These are phyloP conservation scores for Gymnobelideus leadbeateri DNA, from an alignment of 2,113 vertebrate genomes.

Conservation along the genomic window DNA sequence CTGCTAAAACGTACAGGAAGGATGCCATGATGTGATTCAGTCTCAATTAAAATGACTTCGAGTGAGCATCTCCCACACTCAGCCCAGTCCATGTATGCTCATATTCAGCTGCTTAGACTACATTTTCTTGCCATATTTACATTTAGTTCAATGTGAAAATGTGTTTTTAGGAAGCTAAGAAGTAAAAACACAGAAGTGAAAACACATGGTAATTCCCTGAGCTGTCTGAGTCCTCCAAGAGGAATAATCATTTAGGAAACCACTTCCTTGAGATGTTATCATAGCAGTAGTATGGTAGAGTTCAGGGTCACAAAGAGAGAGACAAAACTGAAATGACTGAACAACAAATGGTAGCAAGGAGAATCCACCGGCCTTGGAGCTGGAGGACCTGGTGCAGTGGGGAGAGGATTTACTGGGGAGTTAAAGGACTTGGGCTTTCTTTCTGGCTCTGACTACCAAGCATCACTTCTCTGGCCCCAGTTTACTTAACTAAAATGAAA, in stretches of 20 bases:
- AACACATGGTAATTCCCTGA: not conserved
- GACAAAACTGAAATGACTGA: not conserved
- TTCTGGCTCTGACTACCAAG: not conserved
- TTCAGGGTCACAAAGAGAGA: not conserved
- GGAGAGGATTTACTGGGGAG: no score
- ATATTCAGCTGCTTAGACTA: not conserved
- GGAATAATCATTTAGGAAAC: not conserved
- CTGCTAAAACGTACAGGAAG: not conserved
- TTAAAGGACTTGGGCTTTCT: not conserved
- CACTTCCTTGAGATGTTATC: not conserved
- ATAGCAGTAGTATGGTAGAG: not conserved
- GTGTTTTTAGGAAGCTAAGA: conserved; percentile 28
- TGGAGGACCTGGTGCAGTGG: not conserved
- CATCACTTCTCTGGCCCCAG: not conserved
- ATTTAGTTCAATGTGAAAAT: not conserved
- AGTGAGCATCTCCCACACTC: not conserved
- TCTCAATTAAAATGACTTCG: not conserved
- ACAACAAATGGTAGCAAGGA: not conserved
- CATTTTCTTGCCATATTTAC: conserved; percentile 20
- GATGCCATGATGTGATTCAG: not conserved
- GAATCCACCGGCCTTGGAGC: not conserved
- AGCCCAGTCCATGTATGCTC: not conserved
- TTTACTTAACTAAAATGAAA: not conserved
- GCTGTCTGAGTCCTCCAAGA: not conserved
- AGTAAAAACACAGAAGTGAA: not conserved